phyloP scores from a whole-genome alignment of 2,888 invertebrate genomes.

The Tenthredo scrophulariae region DNA sequence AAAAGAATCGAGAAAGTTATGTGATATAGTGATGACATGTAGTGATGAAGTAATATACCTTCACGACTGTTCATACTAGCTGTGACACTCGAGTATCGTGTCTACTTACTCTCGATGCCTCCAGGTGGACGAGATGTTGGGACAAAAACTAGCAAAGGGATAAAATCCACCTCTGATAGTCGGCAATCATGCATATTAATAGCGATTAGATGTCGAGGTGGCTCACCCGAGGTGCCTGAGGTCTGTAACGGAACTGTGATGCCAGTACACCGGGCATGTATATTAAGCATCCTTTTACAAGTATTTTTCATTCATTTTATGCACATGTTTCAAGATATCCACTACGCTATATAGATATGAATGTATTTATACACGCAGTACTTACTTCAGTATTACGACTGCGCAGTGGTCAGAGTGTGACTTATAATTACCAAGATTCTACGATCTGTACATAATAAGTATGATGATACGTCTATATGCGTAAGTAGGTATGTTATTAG shows the following conservation, averaged over 20 bases:
- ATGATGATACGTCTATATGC: conserved; percentile 12
- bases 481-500: conserved; percentile 39
- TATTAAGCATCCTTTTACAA: conserved; percentile 43
- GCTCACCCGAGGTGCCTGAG: conserved; percentile 55
- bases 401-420: conserved; percentile 6
- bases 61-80: not conserved
- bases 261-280: conserved; percentile 31
- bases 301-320: conserved; percentile 32
- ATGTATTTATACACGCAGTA: conserved; percentile 24
- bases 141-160: not conserved
- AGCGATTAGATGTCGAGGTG: conserved; percentile 61
- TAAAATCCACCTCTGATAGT: conserved; percentile 62
- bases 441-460: conserved; percentile 29
- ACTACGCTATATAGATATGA: not conserved
- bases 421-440: conserved; percentile 48
- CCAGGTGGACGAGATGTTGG: not conserved
- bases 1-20: not conserved
- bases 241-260: conserved; percentile 62
- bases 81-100: conserved; percentile 2
- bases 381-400: conserved; percentile 11
- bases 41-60: not conserved
- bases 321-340: conserved; percentile 34
- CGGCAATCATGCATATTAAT: conserved; percentile 74
- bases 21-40: too few relatives aligned
- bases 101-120: not conserved